Base-by-base conservation (phyloP, 2,113 vertebrate species). In the Nymphicus hollandicus region DNA sequence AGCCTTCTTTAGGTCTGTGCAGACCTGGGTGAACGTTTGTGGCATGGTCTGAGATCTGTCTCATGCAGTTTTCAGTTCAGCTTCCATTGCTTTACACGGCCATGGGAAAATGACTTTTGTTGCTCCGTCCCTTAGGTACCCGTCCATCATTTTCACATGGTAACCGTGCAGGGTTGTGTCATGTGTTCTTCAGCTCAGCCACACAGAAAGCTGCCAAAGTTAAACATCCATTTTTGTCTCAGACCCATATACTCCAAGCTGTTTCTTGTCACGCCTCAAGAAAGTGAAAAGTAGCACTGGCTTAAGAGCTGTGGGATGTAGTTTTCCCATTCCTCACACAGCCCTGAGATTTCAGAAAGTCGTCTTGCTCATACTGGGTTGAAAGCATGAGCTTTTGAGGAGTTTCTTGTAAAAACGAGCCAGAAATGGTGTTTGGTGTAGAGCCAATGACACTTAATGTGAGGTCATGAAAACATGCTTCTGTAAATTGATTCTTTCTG, bases 261-360 rank as follows among this genome's bases (percentile, higher is more conserved):
- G 97, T 80, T 97, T 97, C 94, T 91, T 95, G 76, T 93, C 96
- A 79, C 23, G 56, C 96, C 89, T 95, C 95, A 93, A 81, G 65
- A 93, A 93, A 96, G 96, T 93, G 92, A 92, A 91, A 91, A 97
- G 96, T 33, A 72, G 90, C 43, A 16, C 60, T 71, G 90, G 88
- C 65, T 95, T 61, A 41, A 44, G 79, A 63, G 17, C 77, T 15
- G 65, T 66, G 66, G 65, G 91, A 14, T 89, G 43, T 29, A 53
- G 53, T 37, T 91, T 60, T 85, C 73, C 84, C 52, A 31, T 93
- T 81, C 52, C 53, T 90, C 46, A 17, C 6, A 11, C 9, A n/a
- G 88, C 68, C 64, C 23, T 52, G 53, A 85, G 88, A 73, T 44
- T 65, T 13, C 55, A 70, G 71, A 77, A 88, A 88, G 60, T 83